phyloP scores from a whole-genome alignment of 2,113 vertebrate species.

The Hippocampus mohnikei region DNA sequence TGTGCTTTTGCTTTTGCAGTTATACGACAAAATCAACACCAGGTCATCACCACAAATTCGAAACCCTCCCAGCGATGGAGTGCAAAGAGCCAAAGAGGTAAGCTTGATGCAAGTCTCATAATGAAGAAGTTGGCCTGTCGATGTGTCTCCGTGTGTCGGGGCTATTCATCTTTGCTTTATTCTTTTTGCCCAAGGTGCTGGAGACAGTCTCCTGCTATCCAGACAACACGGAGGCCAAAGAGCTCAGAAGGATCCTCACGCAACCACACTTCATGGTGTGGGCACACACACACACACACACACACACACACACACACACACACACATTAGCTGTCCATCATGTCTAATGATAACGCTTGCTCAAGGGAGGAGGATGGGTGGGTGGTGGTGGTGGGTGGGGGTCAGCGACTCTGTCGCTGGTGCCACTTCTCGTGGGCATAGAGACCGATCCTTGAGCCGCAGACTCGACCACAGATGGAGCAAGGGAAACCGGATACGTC shows the following conservation, averaged over 20 bases:
- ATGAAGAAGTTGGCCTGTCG: background rate
- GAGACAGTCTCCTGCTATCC: slow-evolving; percentile 97
- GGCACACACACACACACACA: background rate
- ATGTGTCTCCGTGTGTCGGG: background rate
- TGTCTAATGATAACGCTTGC: too few species aligned
- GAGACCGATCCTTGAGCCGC: too few species aligned
- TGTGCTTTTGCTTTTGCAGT: slow-evolving; percentile 74
- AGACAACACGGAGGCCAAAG: slow-evolving; percentile 93
- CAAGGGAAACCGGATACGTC: too few species aligned
- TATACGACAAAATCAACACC: slow-evolving; percentile 99
- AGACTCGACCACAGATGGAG: too few species aligned
- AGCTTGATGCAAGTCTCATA: slow-evolving; percentile 26
- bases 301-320: background rate
- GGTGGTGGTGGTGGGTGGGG: too few species aligned
- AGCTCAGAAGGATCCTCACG: slow-evolving; percentile 93
- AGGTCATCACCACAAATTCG: slow-evolving; percentile 98
- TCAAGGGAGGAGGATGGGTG: too few species aligned
- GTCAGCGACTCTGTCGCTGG: too few species aligned
- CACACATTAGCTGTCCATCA: too few species aligned
- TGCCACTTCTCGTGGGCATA: too few species aligned
- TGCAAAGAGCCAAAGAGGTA: slow-evolving; percentile 99
- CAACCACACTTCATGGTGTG: slow-evolving; percentile 97
- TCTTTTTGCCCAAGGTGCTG: slow-evolving; percentile 77
- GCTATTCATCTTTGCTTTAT: background rate
- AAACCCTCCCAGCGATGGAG: slow-evolving; percentile 95